phyloP scores from a whole-genome alignment of 2,113 vertebrate genomes.

The Percina caprodes region DNA sequence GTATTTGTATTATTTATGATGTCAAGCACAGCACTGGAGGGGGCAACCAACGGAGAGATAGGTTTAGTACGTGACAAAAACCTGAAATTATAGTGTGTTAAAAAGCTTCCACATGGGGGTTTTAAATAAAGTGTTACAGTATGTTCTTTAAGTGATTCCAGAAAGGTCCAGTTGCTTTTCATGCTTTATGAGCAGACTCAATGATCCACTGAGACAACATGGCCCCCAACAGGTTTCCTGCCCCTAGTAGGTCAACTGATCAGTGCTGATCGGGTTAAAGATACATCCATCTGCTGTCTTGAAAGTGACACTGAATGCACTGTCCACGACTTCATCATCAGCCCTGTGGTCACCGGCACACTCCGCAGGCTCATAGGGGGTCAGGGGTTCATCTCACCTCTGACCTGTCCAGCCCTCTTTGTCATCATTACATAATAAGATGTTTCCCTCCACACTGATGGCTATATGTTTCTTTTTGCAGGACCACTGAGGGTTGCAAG shows the following conservation, averaged over 20 bases:
- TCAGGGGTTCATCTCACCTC: conserved; percentile 68
- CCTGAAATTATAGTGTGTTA: neutral
- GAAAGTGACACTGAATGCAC: conserved; percentile 70
- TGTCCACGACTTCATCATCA: conserved; percentile 79
- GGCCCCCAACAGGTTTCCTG: neutral
- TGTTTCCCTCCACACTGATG: conserved; percentile 62
- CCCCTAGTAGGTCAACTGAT: conserved; percentile 55
- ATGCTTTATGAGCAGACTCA: neutral
- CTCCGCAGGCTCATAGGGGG: conserved; percentile 52
- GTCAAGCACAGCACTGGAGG: too few relatives aligned
- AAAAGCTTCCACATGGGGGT: neutral
- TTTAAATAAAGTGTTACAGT: neutral
- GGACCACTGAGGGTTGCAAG: conserved; percentile 23
- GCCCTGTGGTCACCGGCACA: conserved; percentile 71
- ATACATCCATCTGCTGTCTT: conserved; percentile 55
- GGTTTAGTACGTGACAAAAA: too few relatives aligned
- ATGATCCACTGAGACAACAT: neutral
- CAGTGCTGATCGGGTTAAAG: conserved; percentile 53
- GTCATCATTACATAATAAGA: conserved; percentile 69
- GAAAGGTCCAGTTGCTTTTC: neutral
- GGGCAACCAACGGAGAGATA: too few relatives aligned
- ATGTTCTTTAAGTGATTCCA: neutral
- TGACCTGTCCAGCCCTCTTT: conserved; percentile 68
- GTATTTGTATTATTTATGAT: neutral
- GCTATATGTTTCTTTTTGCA: conserved; percentile 42